These are phyloP conservation scores for Sebastes flavidus DNA, from an alignment of 2,797 vertebrate genomes.

Conservation along the genomic window DNA sequence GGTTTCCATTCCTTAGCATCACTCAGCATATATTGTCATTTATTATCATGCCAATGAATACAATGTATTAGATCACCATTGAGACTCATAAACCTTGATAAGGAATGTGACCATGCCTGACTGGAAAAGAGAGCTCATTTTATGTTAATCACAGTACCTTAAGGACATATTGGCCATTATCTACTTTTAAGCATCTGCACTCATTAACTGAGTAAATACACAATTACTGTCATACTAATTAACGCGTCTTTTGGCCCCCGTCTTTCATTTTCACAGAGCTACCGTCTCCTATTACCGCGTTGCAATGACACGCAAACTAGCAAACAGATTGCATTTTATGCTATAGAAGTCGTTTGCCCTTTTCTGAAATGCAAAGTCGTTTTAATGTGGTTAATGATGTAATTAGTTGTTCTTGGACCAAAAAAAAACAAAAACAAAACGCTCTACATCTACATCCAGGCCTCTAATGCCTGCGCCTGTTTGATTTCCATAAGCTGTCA, in stretches of 20 bases:
- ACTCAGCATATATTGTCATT: not conserved
- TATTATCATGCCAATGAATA: not conserved
- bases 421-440: not conserved
- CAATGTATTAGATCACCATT: not conserved
- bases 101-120: slow-evolving; percentile 23
- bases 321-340: slow-evolving; percentile 54
- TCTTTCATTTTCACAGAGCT: slow-evolving; percentile 59
- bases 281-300: slow-evolving; percentile 38
- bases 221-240: slow-evolving; percentile 76
- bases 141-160: slow-evolving; percentile 63
- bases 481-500: slow-evolving; percentile 65
- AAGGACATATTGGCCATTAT: slow-evolving; percentile 69
- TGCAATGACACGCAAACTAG: slow-evolving; percentile 45
- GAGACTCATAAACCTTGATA: slow-evolving; percentile 4
- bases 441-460: not conserved
- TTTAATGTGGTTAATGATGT: slow-evolving; percentile 66
- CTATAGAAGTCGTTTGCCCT: slow-evolving; percentile 66
- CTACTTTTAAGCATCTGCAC: slow-evolving; percentile 73
- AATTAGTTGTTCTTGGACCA: slow-evolving; percentile 57
- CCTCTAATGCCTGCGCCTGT: slow-evolving; percentile 36
- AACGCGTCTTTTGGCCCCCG: slow-evolving; percentile 60
- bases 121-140: slow-evolving; percentile 41
- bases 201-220: slow-evolving; percentile 77
- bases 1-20: not conserved
- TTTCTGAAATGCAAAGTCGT: slow-evolving; percentile 67